Conservation (phyloP, 2,113 vertebrate species). For the Hipposideros armiger region DNA sequence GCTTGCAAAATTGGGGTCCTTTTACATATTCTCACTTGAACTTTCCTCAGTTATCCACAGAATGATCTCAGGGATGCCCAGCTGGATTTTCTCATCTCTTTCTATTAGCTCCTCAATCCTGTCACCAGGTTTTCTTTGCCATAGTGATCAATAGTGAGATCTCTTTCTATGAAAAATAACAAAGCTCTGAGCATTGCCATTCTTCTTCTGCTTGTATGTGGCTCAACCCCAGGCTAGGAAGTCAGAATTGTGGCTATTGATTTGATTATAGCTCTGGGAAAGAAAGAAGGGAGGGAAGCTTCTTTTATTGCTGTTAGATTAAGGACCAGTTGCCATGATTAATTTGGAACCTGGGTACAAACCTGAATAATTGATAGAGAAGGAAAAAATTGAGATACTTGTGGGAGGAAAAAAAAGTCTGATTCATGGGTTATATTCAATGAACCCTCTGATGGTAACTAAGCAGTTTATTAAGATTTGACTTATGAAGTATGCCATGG, state of each 20-base stretch:
- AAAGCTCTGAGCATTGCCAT: conserved; percentile 73
- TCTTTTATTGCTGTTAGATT: conserved; percentile 60
- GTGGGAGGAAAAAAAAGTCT: background rate
- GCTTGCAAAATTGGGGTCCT: conserved; percentile 64
- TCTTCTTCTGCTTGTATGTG: conserved; percentile 71
- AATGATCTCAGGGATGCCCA: conserved; percentile 78
- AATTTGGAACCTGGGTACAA: conserved; percentile 55
- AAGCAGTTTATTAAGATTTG: conserved; percentile 33
- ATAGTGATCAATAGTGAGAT: conserved; percentile 80
- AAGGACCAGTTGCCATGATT: conserved; percentile 61
- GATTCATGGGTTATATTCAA: background rate
- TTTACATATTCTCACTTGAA: conserved; percentile 66
- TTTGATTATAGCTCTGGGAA: conserved; percentile 72
- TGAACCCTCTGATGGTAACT: background rate
- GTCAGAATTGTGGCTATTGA: conserved; percentile 76
- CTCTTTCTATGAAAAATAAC: conserved; percentile 81
- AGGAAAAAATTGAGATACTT: conserved; percentile 53
- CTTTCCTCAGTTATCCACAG: conserved; percentile 72
- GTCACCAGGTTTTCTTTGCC: conserved; percentile 77
- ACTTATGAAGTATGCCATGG: background rate
- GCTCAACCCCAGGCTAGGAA: conserved; percentile 68
- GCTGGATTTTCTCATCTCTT: conserved; percentile 81
- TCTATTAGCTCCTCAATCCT: conserved; percentile 76
- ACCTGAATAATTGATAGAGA: conserved; percentile 66
- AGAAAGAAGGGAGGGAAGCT: background rate